Evolutionary conservation across 2,888 invertebrate genomes (phyloP).

Genomic region (Muscina levida): DNA sequence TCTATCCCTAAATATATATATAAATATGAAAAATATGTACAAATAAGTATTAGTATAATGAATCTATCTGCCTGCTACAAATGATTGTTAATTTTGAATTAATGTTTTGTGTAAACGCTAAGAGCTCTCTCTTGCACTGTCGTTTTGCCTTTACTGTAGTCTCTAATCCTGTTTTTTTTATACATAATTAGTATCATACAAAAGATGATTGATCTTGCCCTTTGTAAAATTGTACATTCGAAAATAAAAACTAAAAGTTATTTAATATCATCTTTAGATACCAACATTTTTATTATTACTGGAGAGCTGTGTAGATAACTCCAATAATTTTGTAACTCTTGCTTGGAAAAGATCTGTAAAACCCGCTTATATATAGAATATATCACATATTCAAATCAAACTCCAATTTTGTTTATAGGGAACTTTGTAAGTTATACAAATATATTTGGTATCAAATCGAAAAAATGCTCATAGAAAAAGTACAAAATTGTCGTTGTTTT

Average conservation of each 20-base stretch:
- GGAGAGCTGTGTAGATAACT: too few species aligned
- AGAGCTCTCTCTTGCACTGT: constrained; percentile 1
- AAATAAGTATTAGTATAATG: constrained; percentile 28
- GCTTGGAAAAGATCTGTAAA: too few species aligned
- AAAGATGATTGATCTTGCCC: background rate
- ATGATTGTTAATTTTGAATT: constrained; percentile 7
- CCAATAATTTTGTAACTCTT: too few species aligned
- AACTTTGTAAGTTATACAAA: constrained; percentile 36
- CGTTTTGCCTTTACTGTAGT: too few species aligned
- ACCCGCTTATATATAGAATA: too few species aligned
- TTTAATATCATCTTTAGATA: too few species aligned
- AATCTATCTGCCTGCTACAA: background rate
- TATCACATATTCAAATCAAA: too few species aligned
- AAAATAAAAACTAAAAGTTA: background rate
- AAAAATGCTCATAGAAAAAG: constrained; percentile 18
- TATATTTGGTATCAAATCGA: constrained; percentile 41
- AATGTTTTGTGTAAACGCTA: background rate
- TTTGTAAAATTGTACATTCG: background rate
- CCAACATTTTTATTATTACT: too few species aligned
- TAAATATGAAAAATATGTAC: constrained; percentile 1
- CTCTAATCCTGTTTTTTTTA: too few species aligned
- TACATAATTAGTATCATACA: background rate
- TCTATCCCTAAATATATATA: too few species aligned
- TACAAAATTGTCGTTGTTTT: constrained; percentile 29
- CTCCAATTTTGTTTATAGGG: constrained; percentile 20